phyloP scores from a whole-genome alignment of 2,113 vertebrate species.

The Salvelinus fontinalis region DNA sequence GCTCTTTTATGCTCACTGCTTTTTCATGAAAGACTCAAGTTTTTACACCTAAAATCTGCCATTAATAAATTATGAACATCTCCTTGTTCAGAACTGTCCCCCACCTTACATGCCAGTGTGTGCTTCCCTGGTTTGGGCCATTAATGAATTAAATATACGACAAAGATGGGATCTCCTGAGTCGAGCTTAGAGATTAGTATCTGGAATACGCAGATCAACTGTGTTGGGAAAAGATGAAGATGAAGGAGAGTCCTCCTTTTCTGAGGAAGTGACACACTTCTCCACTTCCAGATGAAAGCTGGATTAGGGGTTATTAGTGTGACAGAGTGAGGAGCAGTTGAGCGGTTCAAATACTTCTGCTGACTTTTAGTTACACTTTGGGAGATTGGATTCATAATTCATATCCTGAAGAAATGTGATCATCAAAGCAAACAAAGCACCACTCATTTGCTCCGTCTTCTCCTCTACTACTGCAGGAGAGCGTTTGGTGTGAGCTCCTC shows the following conservation, averaged over 20 bases:
- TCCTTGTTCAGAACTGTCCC: constrained; percentile 33
- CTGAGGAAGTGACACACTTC: constrained; percentile 61
- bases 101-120: constrained; percentile 33
- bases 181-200: background rate
- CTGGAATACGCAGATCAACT: constrained; percentile 20
- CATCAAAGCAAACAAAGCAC: constrained; percentile 67
- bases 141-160: constrained; percentile 40
- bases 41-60: constrained; percentile 28
- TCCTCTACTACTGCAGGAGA: background rate
- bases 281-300: constrained; percentile 64
- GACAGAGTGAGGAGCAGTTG: constrained; percentile 44
- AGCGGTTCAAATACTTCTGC: constrained; percentile 48
- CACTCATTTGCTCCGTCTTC: constrained; percentile 24
- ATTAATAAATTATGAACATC: constrained; percentile 49
- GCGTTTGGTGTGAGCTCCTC: constrained; percentile 28
- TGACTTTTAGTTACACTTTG: constrained; percentile 65
- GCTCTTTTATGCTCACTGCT: constrained; percentile 20
- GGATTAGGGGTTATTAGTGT: constrained; percentile 62
- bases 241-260: constrained; percentile 33
- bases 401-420: constrained; percentile 51
- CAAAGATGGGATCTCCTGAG: constrained; percentile 13
- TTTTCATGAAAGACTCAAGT: constrained; percentile 28
- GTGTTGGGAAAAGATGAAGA: background rate
- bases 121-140: constrained; percentile 29
- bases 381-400: constrained; percentile 50